Conservation (phyloP, 2,113 vertebrate genomes). For the Pelodiscus sinensis region DNA sequence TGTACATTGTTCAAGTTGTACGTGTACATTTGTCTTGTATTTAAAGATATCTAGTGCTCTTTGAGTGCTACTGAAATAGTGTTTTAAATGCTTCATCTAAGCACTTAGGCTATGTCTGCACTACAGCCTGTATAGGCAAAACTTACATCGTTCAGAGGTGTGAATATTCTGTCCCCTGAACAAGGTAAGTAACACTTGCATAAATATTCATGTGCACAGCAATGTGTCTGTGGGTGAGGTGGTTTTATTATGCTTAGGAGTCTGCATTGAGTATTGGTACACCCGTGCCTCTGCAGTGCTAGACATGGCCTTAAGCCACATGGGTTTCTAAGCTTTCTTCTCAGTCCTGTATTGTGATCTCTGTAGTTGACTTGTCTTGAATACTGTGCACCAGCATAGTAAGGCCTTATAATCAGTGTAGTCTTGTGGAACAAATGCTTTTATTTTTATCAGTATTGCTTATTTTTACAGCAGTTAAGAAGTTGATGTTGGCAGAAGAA, state of each 20-base stretch:
- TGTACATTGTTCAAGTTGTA: neutral
- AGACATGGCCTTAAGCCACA: neutral
- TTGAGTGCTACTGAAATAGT: neutral
- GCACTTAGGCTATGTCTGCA: no score
- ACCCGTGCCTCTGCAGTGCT: no score
- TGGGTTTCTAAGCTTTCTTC: neutral
- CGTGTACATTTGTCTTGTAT: neutral
- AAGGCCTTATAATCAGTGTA: neutral
- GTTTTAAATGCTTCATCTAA: neutral
- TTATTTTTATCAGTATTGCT: neutral
- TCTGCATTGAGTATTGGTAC: no score
- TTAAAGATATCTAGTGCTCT: neutral
- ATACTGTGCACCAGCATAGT: neutral
- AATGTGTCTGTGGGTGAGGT: no score
- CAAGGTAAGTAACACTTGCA: no score
- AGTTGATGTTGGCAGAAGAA: constrained; percentile 33
- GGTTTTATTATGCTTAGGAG: no score
- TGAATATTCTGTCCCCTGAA: no score
- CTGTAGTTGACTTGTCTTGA: constrained; percentile 15
- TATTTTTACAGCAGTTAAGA: constrained; percentile 43
- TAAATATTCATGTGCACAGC: no score
- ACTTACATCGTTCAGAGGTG: no score
- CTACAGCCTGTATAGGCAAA: no score
- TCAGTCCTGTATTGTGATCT: neutral
- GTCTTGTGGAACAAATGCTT: neutral